These are phyloP conservation scores for Scaptodrosophila latifasciaeformis DNA, from an alignment of 2,888 invertebrate species.

Conservation along the genomic window DNA sequence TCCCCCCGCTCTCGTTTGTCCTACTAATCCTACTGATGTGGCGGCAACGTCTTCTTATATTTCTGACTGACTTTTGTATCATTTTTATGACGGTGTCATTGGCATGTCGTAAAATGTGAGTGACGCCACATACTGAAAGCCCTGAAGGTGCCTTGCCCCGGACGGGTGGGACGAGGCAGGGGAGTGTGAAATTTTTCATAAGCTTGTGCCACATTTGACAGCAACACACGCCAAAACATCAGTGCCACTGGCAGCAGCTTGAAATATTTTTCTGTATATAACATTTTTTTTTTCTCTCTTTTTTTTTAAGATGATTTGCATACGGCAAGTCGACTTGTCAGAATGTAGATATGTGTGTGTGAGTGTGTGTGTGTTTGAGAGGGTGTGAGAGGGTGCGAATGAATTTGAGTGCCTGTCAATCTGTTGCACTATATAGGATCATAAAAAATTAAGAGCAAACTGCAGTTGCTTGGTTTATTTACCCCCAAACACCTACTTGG, in stretches of 20 bases:
- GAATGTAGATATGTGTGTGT: too few relatives aligned
- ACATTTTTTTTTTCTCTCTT: too few relatives aligned
- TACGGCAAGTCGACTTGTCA: too few relatives aligned
- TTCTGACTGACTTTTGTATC: not conserved
- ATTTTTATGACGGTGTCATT: conserved; percentile 44
- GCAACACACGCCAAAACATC: conserved; percentile 20
- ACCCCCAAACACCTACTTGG: too few relatives aligned
- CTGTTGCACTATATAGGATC: not conserved
- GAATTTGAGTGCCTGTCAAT: conserved; percentile 38
- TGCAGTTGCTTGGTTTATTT: too few relatives aligned
- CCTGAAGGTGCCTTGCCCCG: not conserved
- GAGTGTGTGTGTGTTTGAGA: not conserved
- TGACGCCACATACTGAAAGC: conserved; percentile 36
- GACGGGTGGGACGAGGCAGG: not conserved
- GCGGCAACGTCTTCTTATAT: conserved; percentile 15
- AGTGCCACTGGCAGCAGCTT: too few relatives aligned
- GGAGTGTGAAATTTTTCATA: conserved; percentile 49
- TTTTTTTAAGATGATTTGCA: too few relatives aligned
- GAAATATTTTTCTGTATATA: too few relatives aligned
- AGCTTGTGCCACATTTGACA: conserved; percentile 55
- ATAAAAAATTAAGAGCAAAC: too few relatives aligned
- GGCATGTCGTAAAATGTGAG: conserved; percentile 64
- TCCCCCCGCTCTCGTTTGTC: too few relatives aligned
- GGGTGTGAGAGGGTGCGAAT: conserved; percentile 1
- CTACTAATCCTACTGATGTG: conserved; percentile 26